phyloP scores from a whole-genome alignment of 1,140 invertebrate species.

The Drosophila ficusphila region DNA sequence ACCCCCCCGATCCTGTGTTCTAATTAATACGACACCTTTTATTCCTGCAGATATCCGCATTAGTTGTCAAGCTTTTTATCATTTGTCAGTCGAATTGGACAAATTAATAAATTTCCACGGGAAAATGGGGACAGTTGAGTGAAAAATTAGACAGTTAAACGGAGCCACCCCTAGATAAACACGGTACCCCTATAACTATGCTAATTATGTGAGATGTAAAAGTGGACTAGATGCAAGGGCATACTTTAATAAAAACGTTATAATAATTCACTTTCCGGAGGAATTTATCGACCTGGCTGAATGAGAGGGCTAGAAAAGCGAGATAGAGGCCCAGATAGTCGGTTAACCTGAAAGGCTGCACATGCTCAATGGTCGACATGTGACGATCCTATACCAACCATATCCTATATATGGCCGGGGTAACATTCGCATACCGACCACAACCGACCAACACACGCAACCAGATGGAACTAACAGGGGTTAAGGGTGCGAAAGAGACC shows the following conservation, averaged over 20 bases:
- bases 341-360: constrained; percentile 76
- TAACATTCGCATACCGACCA: constrained; percentile 53
- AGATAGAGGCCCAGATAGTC: constrained; percentile 23
- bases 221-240: constrained; percentile 32
- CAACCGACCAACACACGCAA: constrained; percentile 53
- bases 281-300: constrained; percentile 70
- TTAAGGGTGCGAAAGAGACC: constrained; percentile 18
- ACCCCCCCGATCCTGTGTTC: constrained; percentile 38
- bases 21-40: constrained; percentile 77
- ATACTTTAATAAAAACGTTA: constrained; percentile 78
- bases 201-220: constrained; percentile 71
- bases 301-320: neutral
- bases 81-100: constrained; percentile 77
- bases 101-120: constrained; percentile 79
- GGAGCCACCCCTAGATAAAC: constrained; percentile 30
- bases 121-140: constrained; percentile 77
- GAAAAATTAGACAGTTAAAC: constrained; percentile 75
- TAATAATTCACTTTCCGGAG: constrained; percentile 74
- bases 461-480: constrained; percentile 59
- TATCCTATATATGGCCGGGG: constrained; percentile 34
- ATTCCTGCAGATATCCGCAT: constrained; percentile 34
- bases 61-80: constrained; percentile 78
- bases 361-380: constrained; percentile 77
- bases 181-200: constrained; percentile 64
- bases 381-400: constrained; percentile 27